Conservation (phyloP, 1,140 invertebrate genomes). For the Drosophila virilis region DNA sequence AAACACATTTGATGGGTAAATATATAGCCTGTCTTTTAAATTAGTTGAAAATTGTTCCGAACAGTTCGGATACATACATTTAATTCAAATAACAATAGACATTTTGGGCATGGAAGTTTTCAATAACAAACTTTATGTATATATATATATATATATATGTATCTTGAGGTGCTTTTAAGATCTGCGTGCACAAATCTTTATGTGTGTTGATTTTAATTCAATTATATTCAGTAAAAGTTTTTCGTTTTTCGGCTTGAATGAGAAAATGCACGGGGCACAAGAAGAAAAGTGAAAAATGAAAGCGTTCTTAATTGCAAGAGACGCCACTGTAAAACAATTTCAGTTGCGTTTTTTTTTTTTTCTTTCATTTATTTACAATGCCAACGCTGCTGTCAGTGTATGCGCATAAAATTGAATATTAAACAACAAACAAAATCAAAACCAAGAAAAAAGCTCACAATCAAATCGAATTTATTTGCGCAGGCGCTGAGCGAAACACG, state of each 20-base stretch:
- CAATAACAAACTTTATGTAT: neutral
- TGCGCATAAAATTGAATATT: constrained; percentile 49
- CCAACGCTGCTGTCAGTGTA: constrained; percentile 34
- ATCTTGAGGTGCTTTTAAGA: constrained; percentile 7
- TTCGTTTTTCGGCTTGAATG: constrained; percentile 51
- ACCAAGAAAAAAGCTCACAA: constrained; percentile 30
- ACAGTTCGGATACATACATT: neutral
- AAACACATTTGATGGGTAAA: constrained; percentile 9
- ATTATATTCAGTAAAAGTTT: constrained; percentile 79
- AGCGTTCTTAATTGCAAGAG: constrained; percentile 78
- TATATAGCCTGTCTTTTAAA: constrained; percentile 29
- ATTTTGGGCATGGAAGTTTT: neutral
- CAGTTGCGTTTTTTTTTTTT: constrained; percentile 25
- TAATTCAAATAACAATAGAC: constrained; percentile 9
- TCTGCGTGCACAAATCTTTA: constrained; percentile 34
- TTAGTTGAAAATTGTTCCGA: constrained; percentile 41
- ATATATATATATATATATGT: too few relatives aligned
- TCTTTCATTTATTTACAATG: constrained; percentile 42
- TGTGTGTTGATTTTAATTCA: constrained; percentile 70
- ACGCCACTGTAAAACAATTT: constrained; percentile 53
- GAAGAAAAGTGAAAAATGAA: constrained; percentile 73
- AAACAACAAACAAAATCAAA: constrained; percentile 37
- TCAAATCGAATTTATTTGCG: constrained; percentile 70
- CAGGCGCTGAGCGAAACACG: constrained; percentile 58
- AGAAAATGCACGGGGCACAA: constrained; percentile 37